These are phyloP conservation scores for Molossus molossus DNA, from an alignment of 2,797 vertebrate species.

Conservation along the genomic window DNA sequence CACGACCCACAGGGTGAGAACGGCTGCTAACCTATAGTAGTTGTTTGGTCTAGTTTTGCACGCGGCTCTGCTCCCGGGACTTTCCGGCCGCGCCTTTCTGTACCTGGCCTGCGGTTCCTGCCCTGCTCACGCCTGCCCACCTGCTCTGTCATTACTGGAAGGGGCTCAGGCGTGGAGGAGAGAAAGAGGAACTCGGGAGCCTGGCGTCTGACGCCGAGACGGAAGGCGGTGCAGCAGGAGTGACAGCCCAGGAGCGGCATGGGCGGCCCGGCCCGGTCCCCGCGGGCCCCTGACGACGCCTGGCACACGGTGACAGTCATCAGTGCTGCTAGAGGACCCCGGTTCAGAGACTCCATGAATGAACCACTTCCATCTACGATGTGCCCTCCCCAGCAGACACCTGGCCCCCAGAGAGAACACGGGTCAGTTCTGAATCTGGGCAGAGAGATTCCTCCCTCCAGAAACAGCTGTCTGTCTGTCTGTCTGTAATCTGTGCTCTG, in stretches of 20 bases:
- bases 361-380: neutral
- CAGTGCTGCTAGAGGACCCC: neutral
- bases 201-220: neutral
- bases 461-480: neutral
- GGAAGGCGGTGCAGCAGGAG: too few species aligned
- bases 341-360: neutral
- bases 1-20: too few species aligned
- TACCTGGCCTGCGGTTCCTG: neutral
- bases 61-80: neutral
- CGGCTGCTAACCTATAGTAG: too few species aligned
- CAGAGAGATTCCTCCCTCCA: neutral
- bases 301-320: neutral
- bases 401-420: rapidly evolving
- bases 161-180: neutral
- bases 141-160: neutral
- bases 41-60: neutral
- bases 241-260: neutral
- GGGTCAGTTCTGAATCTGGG: neutral
- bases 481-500: rapidly evolving
- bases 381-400: neutral
- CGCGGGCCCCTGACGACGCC: neutral
- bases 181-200: neutral
- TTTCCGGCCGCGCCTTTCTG: neutral
- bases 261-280: neutral
- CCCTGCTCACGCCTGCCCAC: neutral